A percentile compares a stretch with the other conserved stretches of the same genome.
These are phyloP conservation scores for Lophochroa leadbeateri DNA, from an alignment of 2,113 vertebrate genomes.

Conservation along the genomic window DNA sequence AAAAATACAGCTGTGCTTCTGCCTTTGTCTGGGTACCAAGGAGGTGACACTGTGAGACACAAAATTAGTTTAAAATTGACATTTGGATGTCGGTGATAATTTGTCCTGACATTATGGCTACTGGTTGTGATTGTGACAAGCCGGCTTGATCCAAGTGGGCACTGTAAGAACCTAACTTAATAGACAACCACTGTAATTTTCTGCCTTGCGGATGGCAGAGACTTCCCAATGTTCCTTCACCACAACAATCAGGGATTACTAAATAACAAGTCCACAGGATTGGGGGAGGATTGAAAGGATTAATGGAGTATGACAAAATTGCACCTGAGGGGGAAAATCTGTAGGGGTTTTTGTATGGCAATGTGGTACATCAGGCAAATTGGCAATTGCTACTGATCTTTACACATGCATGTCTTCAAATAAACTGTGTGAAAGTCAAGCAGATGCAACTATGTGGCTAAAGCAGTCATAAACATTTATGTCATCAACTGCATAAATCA, in stretches of 20 bases:
- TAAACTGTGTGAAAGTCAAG: conserved; percentile 51
- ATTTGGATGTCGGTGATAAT: conserved; percentile 59
- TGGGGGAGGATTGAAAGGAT: conserved; percentile 82
- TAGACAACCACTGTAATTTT: conserved; percentile 76
- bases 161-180: conserved; percentile 56
- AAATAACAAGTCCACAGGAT: conserved; percentile 55
- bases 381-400: conserved; percentile 61
- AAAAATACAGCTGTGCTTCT: conserved; percentile 15
- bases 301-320: conserved; percentile 88
- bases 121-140: conserved; percentile 56
- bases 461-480: conserved; percentile 60
- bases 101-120: conserved; percentile 47
- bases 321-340: conserved; percentile 81
- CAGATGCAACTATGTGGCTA: conserved; percentile 20
- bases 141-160: conserved; percentile 64
- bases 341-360: conserved; percentile 77
- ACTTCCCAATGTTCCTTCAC: conserved; percentile 82
- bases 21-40: conserved; percentile 16
- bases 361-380: conserved; percentile 56
- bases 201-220: conserved; percentile 78
- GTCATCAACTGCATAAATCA: conserved; percentile 31
- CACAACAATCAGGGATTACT: conserved; percentile 86
- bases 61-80: conserved; percentile 65
- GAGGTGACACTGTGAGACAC: not conserved
- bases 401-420: conserved; percentile 56